These are phyloP conservation scores for Malurus cyaneus DNA, from an alignment of 2,113 vertebrate species.

Conservation along the genomic window DNA sequence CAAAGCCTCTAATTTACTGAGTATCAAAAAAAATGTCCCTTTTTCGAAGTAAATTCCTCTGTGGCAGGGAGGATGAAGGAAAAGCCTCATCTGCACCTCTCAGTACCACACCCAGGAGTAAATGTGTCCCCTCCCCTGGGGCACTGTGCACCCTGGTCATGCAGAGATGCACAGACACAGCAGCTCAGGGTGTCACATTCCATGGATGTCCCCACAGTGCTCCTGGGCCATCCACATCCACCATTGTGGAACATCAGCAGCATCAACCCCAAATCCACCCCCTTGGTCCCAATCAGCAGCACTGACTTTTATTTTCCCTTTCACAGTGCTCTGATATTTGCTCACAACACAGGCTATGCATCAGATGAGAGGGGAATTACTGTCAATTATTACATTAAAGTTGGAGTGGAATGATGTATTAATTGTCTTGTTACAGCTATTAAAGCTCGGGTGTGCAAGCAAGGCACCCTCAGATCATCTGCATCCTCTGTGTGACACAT, in stretches of 20 bases:
- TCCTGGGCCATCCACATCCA: neutral
- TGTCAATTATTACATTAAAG: conserved; percentile 44
- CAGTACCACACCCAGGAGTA: neutral
- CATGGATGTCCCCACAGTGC: neutral
- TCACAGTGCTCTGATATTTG: neutral
- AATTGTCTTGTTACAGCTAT: conserved; percentile 63
- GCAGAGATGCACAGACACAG: neutral
- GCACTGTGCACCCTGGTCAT: neutral
- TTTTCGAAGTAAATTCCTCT: neutral
- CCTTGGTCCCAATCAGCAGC: neutral
- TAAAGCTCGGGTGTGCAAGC: conserved; percentile 51
- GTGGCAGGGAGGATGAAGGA: neutral
- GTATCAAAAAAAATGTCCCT: neutral
- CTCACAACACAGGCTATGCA: neutral
- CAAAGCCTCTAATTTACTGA: neutral
- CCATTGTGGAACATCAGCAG: neutral
- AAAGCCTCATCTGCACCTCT: neutral
- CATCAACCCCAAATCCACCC: neutral
- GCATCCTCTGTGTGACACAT: neutral
- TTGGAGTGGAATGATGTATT: conserved; percentile 55
- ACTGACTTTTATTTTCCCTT: neutral
- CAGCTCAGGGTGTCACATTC: neutral
- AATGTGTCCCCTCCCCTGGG: neutral
- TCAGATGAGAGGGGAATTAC: neutral
- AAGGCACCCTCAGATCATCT: conserved; percentile 29